phyloP scores from a whole-genome alignment of 1,140 invertebrate species.

The Tribolium castaneum region DNA sequence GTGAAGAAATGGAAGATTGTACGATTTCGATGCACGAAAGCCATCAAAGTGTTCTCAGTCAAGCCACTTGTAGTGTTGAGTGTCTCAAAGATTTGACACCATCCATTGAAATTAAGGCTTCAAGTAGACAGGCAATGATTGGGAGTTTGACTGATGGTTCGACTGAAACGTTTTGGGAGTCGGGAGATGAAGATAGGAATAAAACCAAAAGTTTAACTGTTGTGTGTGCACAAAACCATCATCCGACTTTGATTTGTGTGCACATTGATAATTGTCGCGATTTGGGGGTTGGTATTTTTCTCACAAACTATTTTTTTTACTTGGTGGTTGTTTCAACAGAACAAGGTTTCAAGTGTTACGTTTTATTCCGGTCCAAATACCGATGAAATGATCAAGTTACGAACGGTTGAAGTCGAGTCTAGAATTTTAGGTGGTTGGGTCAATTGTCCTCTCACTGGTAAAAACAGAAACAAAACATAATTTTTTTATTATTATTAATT shows the following conservation, averaged over 20 bases:
- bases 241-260: conserved; percentile 79
- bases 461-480: not conserved
- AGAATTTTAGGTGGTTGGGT: conserved; percentile 85
- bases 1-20: conserved; percentile 79
- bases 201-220: conserved; percentile 81
- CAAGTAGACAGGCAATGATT: conserved; percentile 93
- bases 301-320: not conserved
- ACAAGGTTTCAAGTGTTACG: conserved; percentile 86
- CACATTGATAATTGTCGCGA: conserved; percentile 95
- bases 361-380: conserved; percentile 83
- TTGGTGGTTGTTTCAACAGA: conserved; percentile 67
- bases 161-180: conserved; percentile 99
- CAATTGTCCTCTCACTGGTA: conserved; percentile 81
- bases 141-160: conserved; percentile 92
- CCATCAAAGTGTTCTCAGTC: conserved; percentile 66
- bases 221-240: conserved; percentile 68
- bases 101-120: conserved; percentile 85
- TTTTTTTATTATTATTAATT: not conserved
- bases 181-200: conserved; percentile 95
- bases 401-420: conserved; percentile 85
- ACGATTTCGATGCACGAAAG: conserved; percentile 73
- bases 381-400: conserved; percentile 84
- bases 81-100: conserved; percentile 79
- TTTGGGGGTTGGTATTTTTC: conserved; percentile 72
- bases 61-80: conserved; percentile 70